Evolutionary conservation across 2,113 vertebrate species (phyloP).

Genomic region (Tonatia bakeri): DNA sequence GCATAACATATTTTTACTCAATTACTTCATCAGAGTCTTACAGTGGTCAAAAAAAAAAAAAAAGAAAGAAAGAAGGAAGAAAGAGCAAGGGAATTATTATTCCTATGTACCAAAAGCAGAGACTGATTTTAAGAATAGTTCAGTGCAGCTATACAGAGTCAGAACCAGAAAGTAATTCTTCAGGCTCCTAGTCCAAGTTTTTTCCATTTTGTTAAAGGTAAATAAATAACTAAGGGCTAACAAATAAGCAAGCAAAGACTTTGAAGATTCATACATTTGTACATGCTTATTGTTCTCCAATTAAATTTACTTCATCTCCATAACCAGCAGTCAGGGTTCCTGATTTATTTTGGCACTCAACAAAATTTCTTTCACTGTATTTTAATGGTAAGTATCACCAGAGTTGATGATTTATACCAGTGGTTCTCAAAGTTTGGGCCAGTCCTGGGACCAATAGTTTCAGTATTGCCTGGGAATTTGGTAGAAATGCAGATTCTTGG

Average conservation of each 20-base stretch:
- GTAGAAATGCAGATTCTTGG: neutral
- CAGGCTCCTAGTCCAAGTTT: neutral
- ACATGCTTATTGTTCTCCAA: neutral
- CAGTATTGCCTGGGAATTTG: neutral
- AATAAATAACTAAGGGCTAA: neutral
- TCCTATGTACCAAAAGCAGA: neutral
- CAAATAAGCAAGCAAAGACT: neutral
- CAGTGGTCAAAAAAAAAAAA: neutral
- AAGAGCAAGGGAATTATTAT: neutral
- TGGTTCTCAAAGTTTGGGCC: neutral
- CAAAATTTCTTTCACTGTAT: neutral
- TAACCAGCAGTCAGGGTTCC: neutral
- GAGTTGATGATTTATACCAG: neutral
- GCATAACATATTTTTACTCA: neutral
- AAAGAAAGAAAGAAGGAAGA: neutral
- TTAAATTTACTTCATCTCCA: neutral
- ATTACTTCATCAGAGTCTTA: neutral
- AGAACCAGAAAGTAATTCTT: neutral
- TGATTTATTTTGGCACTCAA: neutral
- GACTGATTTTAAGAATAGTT: neutral
- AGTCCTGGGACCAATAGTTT: neutral
- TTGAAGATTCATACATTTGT: neutral
- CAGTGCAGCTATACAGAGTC: neutral
- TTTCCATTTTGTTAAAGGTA: neutral
- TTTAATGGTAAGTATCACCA: neutral